Conservation (phyloP, 1,140 invertebrate genomes). For the Diorhabda elongata region DNA sequence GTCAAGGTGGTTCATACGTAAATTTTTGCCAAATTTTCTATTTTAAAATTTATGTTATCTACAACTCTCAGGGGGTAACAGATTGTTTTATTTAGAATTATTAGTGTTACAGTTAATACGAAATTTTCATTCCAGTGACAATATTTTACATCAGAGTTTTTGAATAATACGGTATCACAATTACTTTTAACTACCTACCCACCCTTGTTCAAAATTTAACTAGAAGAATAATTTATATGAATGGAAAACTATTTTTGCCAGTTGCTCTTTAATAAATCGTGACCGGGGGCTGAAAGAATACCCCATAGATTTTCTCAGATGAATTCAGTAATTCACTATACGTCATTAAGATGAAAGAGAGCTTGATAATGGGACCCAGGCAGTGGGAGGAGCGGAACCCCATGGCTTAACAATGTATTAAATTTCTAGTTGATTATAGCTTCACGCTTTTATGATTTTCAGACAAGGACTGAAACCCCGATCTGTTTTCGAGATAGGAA, state of each 20-base stretch:
- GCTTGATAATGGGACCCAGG: constrained; percentile 5
- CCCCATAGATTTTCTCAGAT: constrained; percentile 16
- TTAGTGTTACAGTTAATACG: too few relatives aligned
- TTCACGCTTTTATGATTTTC: constrained; percentile 22
- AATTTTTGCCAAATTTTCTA: too few relatives aligned
- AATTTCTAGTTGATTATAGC: constrained; percentile 24
- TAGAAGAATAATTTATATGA: not conserved
- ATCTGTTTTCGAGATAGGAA: constrained; percentile 10
- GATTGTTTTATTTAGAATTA: too few relatives aligned
- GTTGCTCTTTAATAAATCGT: constrained; percentile 4
- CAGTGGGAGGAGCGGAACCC: constrained; percentile 13
- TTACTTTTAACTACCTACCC: too few relatives aligned
- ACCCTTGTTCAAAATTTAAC: not conserved
- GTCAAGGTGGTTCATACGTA: too few relatives aligned
- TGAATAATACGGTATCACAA: too few relatives aligned
- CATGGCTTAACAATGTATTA: constrained; percentile 22
- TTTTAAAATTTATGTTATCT: too few relatives aligned
- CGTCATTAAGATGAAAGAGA: constrained; percentile 20
- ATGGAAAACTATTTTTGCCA: not conserved
- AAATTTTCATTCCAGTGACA: too few relatives aligned
- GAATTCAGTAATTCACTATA: constrained; percentile 9
- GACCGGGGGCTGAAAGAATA: not conserved
- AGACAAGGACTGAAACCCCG: constrained; percentile 10
- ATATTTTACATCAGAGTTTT: too few relatives aligned
- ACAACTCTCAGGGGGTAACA: too few relatives aligned